Evolutionary conservation across 2,888 invertebrate genomes (phyloP), one percentile per base, ranked within the genome.

Genomic region (Acleris literana): DNA sequence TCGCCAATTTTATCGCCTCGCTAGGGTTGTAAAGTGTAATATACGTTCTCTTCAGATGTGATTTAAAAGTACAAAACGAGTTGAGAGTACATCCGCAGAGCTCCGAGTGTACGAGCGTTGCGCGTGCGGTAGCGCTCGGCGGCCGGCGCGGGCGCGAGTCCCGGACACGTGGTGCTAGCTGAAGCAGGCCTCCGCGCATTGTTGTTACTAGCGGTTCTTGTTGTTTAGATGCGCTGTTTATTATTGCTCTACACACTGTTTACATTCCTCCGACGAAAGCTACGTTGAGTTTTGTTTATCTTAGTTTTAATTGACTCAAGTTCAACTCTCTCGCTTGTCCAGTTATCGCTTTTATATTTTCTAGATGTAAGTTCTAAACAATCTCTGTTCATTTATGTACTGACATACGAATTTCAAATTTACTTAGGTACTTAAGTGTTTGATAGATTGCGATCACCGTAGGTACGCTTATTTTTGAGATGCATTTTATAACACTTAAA

Each of bases 191-290:
- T 87, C 86, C 84, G 80, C 80, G 80, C 85, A 76, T 84, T 83
- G 81, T 90, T 89, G 86, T 88, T 89, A 86, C 80, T 84, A 82
- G 79, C 84, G 84, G 79, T 88, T 85, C 85, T 88, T 88, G 90
- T 91, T 90, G 75, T 81, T 82, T 79, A 82, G 83, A 81, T 81
- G 78, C 83, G 78, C 84, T 86, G 85, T 90, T 90, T 87, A 86
- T 86, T 85, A 85, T 88, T 86, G 85, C 88, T 88, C 85, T 85
- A 83, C 84, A 84, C 84, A 87, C 87, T 90, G 86, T 91, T 91
- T 89, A 92, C 92, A 92, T 92, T 92, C 92, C 92, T 88, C 87
- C 87, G 86, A 85, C 84, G 83, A 88, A 86, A 84, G 82, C 86
- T 86, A 88, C 87, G 90, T 91, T 90, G 87, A 87, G 84, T 90